Evolutionary conservation across 2,888 invertebrate genomes (phyloP), one percentile per base, ranked within the genome.

Genomic region (Vandiemenella viatica): DNA sequence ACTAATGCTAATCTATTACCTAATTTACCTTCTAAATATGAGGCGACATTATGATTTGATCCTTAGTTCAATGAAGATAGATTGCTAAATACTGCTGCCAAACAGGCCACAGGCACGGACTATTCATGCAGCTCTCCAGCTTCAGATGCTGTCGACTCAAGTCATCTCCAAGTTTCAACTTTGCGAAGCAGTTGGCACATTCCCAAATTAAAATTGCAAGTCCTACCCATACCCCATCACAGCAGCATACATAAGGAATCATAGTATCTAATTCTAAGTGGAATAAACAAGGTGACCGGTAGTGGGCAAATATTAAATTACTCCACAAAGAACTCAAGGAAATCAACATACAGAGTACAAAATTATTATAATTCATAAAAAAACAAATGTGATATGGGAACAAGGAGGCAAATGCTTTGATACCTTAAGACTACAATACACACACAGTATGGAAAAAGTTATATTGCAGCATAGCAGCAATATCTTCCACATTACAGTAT

Each of bases 1-100:
- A 15, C 17, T 18, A 18, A 13, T n/a, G 21, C 42, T 42, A 42
- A 15, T 7, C 21, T 19, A 21, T n/a, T 19, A 42, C 16, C 42
- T 42, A 42, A 19, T 42, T 42, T 42, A 42, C 42, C 42, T 42
- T 42, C 42, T 42, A 42, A 21, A 19, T 42, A 42, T 15, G n/a
- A 15, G 13, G 16, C n/a, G 16, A n/a, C n/a, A 20, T 20, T 20
- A 5, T 42, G 18, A 19, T 18, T 19, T 42, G 16, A 19, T 42
- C 19, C 19, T 18, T 13, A 19, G 42, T n/a, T 16, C n/a, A 42
- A 13, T 16, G 42, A 13, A 15, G 21, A 42, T 19, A n/a, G 18
- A n/a, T 8, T 18, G 16, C 19, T n/a, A 19, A 42, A 42, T 42
- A 42, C 17, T 38, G 42, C 42, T 19, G 18, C 42, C 21, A 13